Base-by-base conservation (phyloP, 1,140 invertebrate species). In the Hycleus cichorii region DNA sequence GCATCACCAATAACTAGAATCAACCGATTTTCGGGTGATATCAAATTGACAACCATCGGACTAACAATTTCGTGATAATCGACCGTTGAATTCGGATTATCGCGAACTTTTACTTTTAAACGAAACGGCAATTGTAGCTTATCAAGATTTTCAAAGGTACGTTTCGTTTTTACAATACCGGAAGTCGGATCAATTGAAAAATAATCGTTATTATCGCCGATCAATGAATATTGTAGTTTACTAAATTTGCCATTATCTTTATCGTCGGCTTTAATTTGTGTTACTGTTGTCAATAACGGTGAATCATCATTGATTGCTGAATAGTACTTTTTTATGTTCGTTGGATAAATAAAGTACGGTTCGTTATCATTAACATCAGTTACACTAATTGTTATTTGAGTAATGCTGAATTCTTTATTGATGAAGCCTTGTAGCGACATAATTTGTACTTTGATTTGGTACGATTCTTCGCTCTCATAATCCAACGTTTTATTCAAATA, bases 311-410 rank as follows among this genome's bases (percentile, higher is more conserved):
- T 80, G 7, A 92, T 80, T 0, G 90, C 88, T 0, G 83, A 83
- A 59, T 87, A 87, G 65, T 87, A 90, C 49, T 84, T 84, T 11
- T 78, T 74, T 57, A 74, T 74, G 40, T 69, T 69, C 2, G 63
- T 64, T 0, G 87, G 83, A 57, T 87, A 89, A 1, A 90, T 72
- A 70, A 95, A 95, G 57, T 83, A 79, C 0, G 93, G 92, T 3
- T 78, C 77, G 69, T 95, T 94, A 68, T 95, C 92, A 68, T 95
- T 95, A 1, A 90, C 81, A 70, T 95, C 92, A 0, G 86, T 76
- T 0, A 96, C 84, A 63, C 89, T 87, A 3, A 96, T 81, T 58
- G 87, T 88, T 0, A 96, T 81, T 67, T 84, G 82, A 0, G 89
- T 83, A 7, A 80, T 80, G 63, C 86, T 88, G 51, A 83, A 81